Evolutionary conservation across 2,797 vertebrate genomes (phyloP).

Genomic region (Oreochromis grahami): DNA sequence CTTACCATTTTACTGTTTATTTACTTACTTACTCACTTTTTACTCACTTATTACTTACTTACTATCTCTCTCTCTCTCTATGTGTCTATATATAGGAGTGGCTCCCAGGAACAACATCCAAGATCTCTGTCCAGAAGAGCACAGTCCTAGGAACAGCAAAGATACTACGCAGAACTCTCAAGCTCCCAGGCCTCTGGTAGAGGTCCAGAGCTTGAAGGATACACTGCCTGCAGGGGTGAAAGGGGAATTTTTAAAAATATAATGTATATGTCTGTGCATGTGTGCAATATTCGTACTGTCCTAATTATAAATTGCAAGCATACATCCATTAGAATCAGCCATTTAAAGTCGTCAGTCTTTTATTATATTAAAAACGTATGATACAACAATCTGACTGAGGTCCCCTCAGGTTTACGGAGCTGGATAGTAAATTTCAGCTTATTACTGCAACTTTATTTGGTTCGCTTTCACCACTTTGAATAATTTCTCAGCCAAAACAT

Average conservation of each 20-base stretch:
- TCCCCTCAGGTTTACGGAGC: neutral
- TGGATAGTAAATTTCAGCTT: neutral
- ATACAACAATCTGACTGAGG: neutral
- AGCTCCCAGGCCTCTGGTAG: neutral
- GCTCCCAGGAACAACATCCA: rapidly evolving
- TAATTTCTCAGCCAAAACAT: neutral
- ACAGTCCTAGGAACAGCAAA: neutral
- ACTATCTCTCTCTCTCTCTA: neutral
- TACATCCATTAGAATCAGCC: neutral
- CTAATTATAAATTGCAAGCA: neutral
- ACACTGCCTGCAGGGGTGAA: neutral
- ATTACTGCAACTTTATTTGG: neutral
- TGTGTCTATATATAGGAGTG: neutral
- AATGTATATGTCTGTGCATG: rapidly evolving
- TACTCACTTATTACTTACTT: neutral
- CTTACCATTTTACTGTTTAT: neutral
- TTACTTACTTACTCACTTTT: neutral
- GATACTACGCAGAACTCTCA: neutral
- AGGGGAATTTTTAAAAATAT: neutral
- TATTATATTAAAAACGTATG: neutral
- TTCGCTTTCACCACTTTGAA: neutral
- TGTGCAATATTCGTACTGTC: neutral
- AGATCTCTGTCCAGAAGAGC: rapidly evolving
- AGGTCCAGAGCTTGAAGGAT: neutral
- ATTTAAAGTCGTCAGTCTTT: neutral